These are phyloP conservation scores for Phacellophora camtschatica DNA, from an alignment of 30 jellyfish, hydroid and myxozoan genomes.

Conservation along the genomic window DNA sequence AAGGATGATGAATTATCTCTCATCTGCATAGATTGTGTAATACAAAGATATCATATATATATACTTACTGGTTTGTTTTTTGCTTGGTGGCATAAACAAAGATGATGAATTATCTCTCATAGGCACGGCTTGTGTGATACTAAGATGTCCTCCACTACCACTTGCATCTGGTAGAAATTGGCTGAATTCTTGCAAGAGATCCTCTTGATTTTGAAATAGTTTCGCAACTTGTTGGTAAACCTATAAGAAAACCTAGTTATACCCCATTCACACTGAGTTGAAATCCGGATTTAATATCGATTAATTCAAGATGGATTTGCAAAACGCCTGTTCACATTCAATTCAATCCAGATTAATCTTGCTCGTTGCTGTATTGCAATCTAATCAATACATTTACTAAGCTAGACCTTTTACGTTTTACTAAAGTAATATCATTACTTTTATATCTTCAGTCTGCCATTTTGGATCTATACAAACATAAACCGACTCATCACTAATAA, in stretches of 20 bases:
- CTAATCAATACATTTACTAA: too few relatives aligned
- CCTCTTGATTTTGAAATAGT: conserved; percentile 89
- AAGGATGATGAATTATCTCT: conserved; percentile 40
- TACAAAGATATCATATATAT: background rate
- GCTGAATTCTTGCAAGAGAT: conserved; percentile 91
- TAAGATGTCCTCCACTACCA: conserved; percentile 39
- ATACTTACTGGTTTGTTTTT: conserved; percentile 48
- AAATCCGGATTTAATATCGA: too few relatives aligned
- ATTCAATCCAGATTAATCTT: too few relatives aligned
- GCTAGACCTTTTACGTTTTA: too few relatives aligned
- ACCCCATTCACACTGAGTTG: too few relatives aligned
- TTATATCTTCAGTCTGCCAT: too few relatives aligned
- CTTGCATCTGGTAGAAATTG: conserved; percentile 96
- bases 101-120: conserved; percentile 38
- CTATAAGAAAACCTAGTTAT: background rate
- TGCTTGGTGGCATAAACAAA: conserved; percentile 56
- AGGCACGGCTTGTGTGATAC: conserved; percentile 40
- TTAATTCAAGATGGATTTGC: too few relatives aligned
- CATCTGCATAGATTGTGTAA: conserved; percentile 41
- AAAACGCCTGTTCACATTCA: too few relatives aligned
- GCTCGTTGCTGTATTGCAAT: too few relatives aligned
- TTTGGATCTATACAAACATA: too few relatives aligned
- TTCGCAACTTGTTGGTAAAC: conserved; percentile 93
- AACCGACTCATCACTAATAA: too few relatives aligned
- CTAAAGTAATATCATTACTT: too few relatives aligned